Base-by-base conservation (phyloP, 2,888 invertebrate species). In the Drosophila subquinaria region DNA sequence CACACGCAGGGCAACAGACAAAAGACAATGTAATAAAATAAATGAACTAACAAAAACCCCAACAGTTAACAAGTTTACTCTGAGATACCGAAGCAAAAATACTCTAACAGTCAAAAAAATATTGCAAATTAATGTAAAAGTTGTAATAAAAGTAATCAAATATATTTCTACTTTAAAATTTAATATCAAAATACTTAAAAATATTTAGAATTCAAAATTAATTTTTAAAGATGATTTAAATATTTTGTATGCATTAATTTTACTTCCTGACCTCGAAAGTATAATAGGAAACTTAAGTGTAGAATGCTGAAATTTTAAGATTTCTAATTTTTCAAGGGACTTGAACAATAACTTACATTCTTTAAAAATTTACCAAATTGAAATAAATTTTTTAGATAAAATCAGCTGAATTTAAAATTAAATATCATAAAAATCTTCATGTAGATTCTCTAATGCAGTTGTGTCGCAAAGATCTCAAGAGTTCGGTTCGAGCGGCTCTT, bases 191-290 rank as follows among this genome's bases (percentile, higher is more conserved):
- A 15, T 15, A 3, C 9, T 8, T 47, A 1, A 9, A 17, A 42
- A 42, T 17, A 17, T 10, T 17, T n/a, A 27, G 4, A 47, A 13
- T 47, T 27, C 8, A 42, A 10, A 17, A 20, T 1, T 13, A 5
- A 4, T 5, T 20, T 13, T 1, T 11, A 43, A 20, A 43, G 3
- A 20, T 23, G 3, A 23, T 23, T 4, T 23, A 23, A 23, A 23
- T 4, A 23, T 23, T 4, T 23, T 23, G 23, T 23, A 53, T n/a
- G n/a, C 20, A 42, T 60, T 8, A 6, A 42, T n/a, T 35, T 23
- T 45, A 5, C 8, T 51, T 43, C 23, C 51, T 57, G 3, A 84
- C 38, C 42, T 79, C 87, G 8, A 85, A 89, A 0, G 50, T 17
- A 11, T 81, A 33, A n/a, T 65, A 83, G 11, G 87, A 77, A n/a